phyloP scores from a whole-genome alignment of 2,888 invertebrate species.

The Argyresthia albistria region DNA sequence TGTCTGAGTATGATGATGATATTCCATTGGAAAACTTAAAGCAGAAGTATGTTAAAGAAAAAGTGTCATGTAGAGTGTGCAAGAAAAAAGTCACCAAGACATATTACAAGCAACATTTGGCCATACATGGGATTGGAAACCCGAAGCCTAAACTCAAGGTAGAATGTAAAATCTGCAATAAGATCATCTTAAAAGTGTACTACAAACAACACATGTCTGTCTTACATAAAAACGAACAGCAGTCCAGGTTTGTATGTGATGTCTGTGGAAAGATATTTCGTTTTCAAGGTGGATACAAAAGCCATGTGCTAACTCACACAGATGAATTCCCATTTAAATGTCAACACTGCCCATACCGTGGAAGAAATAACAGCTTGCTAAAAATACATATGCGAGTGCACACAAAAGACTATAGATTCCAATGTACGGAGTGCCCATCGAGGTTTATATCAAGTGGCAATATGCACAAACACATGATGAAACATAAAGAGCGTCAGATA shows the following conservation, averaged over 20 bases:
- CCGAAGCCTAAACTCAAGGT: conserved; percentile 5
- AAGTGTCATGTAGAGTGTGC: conserved; percentile 29
- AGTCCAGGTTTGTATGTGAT: conserved; percentile 2
- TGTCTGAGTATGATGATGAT: not conserved
- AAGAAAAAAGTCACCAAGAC: conserved; percentile 29
- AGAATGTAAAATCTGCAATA: conserved; percentile 1
- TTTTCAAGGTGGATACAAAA: conserved; percentile 2
- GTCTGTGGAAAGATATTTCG: conserved; percentile 6
- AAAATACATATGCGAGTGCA: conserved; percentile 5
- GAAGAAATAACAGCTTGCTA: conserved; percentile 1
- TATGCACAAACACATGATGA: conserved; percentile 5
- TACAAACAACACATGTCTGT: not conserved
- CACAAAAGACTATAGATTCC: conserved; percentile 5
- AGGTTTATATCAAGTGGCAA: conserved; percentile 6
- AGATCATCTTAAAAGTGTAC: not conserved
- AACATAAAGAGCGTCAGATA: conserved; percentile 4
- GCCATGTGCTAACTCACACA: conserved; percentile 3
- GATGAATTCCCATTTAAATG: conserved; percentile 6
- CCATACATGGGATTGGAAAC: conserved; percentile 11
- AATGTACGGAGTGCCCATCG: conserved; percentile 3
- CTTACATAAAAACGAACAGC: not conserved
- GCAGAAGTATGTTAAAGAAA: conserved; percentile 9
- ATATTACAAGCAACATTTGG: conserved; percentile 18
- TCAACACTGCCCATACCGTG: conserved; percentile 7
- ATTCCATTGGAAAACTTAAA: not conserved